Conservation (phyloP, 2,113 vertebrate species). For the Gallinago undulata region DNA sequence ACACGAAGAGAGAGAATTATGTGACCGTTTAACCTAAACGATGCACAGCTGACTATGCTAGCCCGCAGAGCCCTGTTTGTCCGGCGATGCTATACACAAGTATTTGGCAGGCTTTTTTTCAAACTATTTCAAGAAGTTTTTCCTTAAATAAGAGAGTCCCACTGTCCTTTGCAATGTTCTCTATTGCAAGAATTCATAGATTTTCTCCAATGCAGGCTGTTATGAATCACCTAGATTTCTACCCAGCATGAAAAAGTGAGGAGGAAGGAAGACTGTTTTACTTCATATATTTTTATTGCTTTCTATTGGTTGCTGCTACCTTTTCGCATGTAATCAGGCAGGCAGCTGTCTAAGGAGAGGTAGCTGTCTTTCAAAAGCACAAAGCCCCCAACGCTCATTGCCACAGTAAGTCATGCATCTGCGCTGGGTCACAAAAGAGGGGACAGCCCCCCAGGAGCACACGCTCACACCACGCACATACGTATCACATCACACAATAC, state of each 20-base stretch:
- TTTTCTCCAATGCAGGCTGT: not conserved
- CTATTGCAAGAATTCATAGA: not conserved
- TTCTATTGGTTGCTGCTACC: not conserved
- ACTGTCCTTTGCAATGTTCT: not conserved
- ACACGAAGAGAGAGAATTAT: not conserved
- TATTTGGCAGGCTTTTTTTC: not conserved
- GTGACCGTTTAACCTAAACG: not conserved
- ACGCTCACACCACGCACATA: rapidly evolving
- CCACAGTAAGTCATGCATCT: not conserved
- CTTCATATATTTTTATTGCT: not conserved
- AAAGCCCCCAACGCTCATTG: not conserved
- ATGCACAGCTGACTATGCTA: not conserved
- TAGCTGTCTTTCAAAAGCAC: not conserved
- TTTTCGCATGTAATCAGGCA: not conserved
- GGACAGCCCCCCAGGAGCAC: not conserved
- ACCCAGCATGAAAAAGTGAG: not conserved
- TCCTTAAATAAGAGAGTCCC: not conserved
- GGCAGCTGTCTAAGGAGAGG: not conserved
- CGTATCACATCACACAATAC: not conserved
- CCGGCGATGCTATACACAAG: not conserved
- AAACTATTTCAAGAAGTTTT: not conserved
- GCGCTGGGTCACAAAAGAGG: not conserved
- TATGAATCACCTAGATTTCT: not conserved
- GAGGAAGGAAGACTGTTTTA: not conserved
- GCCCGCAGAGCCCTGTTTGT: not conserved